Evolutionary conservation across 2,888 invertebrate genomes (phyloP).

Genomic region (Falcaria lacertinaria): DNA sequence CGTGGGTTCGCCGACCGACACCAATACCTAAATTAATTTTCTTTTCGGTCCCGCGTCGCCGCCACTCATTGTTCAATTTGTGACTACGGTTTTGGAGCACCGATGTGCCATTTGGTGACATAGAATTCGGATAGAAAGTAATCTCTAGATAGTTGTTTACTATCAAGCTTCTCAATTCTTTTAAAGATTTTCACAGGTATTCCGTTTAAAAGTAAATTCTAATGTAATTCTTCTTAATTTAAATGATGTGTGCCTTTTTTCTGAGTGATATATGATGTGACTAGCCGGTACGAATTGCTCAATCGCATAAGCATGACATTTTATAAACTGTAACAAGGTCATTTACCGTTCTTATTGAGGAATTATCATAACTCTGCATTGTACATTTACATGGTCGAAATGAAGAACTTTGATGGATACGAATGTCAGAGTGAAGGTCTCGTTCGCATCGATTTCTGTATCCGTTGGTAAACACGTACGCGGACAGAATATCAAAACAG

Average conservation of each 20-base stretch:
- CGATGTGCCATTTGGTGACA: constrained; percentile 52
- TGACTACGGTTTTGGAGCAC: constrained; percentile 56
- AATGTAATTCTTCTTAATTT: not conserved
- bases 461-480: constrained; percentile 22
- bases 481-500: constrained; percentile 23
- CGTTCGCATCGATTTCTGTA: constrained; percentile 30
- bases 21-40: constrained; percentile 79
- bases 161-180: constrained; percentile 1
- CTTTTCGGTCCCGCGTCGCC: constrained; percentile 65
- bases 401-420: constrained; percentile 47
- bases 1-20: constrained; percentile 73
- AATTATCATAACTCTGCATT: constrained; percentile 44
- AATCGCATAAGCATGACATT: constrained; percentile 69
- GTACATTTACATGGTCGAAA: constrained; percentile 42
- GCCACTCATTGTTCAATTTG: constrained; percentile 69
- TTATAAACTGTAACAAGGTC: constrained; percentile 74
- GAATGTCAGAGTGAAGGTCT: constrained; percentile 58
- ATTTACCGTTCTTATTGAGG: constrained; percentile 60
- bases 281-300: constrained; percentile 52
- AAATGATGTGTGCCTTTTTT: too few relatives aligned
- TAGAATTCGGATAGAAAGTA: constrained; percentile 43
- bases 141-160: constrained; percentile 30
- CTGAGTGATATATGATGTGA: constrained; percentile 1
- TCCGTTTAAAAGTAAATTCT: not conserved
- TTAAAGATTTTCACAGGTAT: not conserved